These are phyloP conservation scores for Didymodactylos carnosus DNA, from an alignment of 2,888 invertebrate genomes.

Conservation along the genomic window DNA sequence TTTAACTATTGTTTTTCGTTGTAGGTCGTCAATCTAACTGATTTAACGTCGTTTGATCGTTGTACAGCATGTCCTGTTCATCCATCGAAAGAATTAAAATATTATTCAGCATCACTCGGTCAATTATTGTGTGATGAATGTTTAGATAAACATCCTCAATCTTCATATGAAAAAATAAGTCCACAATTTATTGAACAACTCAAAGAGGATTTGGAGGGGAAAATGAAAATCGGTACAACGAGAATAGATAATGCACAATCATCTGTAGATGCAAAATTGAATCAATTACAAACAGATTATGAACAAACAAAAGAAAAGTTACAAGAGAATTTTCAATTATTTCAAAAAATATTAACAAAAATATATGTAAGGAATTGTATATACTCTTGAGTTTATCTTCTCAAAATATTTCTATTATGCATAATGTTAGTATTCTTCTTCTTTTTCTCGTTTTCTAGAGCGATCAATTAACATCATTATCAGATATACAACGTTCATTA, in stretches of 20 bases:
- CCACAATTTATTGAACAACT: not conserved
- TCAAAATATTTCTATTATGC: too few relatives aligned
- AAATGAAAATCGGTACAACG: not conserved
- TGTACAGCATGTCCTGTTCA: slow-evolving; percentile 64
- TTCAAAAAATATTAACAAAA: not conserved
- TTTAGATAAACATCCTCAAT: slow-evolving; percentile 58
- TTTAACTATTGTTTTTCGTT: too few relatives aligned
- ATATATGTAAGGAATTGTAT: too few relatives aligned
- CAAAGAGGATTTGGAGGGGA: too few relatives aligned
- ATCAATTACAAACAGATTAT: not conserved
- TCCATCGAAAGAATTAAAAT: slow-evolving; percentile 60
- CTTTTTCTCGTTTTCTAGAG: too few relatives aligned
- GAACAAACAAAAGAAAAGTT: not conserved
- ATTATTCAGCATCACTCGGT: slow-evolving; percentile 64
- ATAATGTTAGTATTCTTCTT: not conserved
- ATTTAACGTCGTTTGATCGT: too few relatives aligned
- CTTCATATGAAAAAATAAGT: not conserved
- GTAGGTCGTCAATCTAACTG: too few relatives aligned
- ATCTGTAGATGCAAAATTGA: not conserved
- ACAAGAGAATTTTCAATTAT: not conserved
- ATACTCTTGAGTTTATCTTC: too few relatives aligned
- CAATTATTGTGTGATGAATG: slow-evolving; percentile 69
- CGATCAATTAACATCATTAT: too few relatives aligned
- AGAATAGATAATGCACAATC: not conserved
- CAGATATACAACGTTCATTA: too few relatives aligned